Conservation (phyloP, 2,113 vertebrate species). For the Mormyrus lacerda region DNA sequence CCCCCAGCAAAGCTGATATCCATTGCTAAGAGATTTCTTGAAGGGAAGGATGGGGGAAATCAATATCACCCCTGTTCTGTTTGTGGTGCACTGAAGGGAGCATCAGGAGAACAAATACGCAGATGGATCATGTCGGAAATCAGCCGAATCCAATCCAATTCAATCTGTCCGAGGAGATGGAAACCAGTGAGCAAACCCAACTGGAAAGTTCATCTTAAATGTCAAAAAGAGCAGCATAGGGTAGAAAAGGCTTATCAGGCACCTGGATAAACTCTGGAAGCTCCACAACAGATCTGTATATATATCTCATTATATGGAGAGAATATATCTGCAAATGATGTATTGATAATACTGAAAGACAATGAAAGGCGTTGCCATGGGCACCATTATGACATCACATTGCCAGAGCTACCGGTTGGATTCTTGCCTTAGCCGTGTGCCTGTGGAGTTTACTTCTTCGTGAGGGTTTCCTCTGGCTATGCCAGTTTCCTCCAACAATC, state of each 20-base stretch:
- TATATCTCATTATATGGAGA: neutral
- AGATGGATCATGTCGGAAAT: slow-evolving; percentile 55
- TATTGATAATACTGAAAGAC: neutral
- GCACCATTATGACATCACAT: neutral
- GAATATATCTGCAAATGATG: neutral
- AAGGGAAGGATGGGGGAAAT: slow-evolving; percentile 48
- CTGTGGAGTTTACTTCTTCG: neutral
- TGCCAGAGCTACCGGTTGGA: neutral
- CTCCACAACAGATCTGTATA: neutral
- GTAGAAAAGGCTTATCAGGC: slow-evolving; percentile 19
- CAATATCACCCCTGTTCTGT: slow-evolving; percentile 54
- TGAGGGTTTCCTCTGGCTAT: neutral
- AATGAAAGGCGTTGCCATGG: neutral
- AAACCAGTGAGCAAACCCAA: slow-evolving; percentile 46
- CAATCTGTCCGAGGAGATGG: slow-evolving; percentile 45
- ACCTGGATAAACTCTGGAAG: neutral
- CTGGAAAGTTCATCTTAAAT: slow-evolving; percentile 43
- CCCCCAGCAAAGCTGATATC: slow-evolving; percentile 50
- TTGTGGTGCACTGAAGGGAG: slow-evolving; percentile 55
- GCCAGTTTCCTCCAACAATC: neutral
- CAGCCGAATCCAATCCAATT: slow-evolving; percentile 52
- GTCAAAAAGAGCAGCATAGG: slow-evolving; percentile 23
- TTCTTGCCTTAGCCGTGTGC: neutral
- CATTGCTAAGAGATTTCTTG: slow-evolving; percentile 52
- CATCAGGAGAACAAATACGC: slow-evolving; percentile 43